phyloP scores from a whole-genome alignment of 37 sponge, comb jelly and placozoan genomes.

The Oscarella lobularis region DNA sequence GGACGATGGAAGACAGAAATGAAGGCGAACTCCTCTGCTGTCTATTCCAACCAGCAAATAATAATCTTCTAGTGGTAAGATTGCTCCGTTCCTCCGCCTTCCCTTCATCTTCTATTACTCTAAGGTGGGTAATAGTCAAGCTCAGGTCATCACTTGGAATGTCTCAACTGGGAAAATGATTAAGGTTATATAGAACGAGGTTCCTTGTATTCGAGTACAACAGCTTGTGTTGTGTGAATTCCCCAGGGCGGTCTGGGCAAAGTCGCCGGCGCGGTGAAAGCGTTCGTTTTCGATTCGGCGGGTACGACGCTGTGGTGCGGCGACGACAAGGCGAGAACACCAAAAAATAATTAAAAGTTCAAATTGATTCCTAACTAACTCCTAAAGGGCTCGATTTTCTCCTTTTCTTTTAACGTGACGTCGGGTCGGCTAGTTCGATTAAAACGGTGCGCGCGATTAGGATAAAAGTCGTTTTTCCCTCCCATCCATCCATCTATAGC shows the following conservation, averaged over 20 bases:
- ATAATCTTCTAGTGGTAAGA: constrained; percentile 7
- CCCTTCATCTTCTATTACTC: not conserved
- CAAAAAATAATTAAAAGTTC: too few relatives aligned
- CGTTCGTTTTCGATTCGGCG: constrained; percentile 53
- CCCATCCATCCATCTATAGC: constrained; percentile 1
- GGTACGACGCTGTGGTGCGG: constrained; percentile 64
- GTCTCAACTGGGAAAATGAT: constrained; percentile 71
- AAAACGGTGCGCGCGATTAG: constrained; percentile 29
- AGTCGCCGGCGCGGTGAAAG: constrained; percentile 48
- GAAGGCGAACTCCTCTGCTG: constrained; percentile 6
- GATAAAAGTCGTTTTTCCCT: not conserved
- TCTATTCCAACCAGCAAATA: constrained; percentile 11
- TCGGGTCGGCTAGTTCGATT: constrained; percentile 48
- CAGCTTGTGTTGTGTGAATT: not conserved
- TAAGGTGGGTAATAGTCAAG: constrained; percentile 60
- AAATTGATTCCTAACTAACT: not conserved
- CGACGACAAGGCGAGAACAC: constrained; percentile 66
- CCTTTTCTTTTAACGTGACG: constrained; percentile 39
- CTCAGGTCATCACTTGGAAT: constrained; percentile 68
- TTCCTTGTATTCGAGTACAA: not conserved
- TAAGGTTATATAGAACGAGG: constrained; percentile 20
- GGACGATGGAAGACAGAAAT: constrained; percentile 31
- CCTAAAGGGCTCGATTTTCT: constrained; percentile 58
- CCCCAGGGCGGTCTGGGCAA: constrained; percentile 60
- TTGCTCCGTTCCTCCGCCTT: not conserved